Percentiles rank a stretch among this genome's conserved stretches.
Evolutionary conservation across 2,888 invertebrate species (phyloP).

Genomic region (Ceratothoa steindachneri): DNA sequence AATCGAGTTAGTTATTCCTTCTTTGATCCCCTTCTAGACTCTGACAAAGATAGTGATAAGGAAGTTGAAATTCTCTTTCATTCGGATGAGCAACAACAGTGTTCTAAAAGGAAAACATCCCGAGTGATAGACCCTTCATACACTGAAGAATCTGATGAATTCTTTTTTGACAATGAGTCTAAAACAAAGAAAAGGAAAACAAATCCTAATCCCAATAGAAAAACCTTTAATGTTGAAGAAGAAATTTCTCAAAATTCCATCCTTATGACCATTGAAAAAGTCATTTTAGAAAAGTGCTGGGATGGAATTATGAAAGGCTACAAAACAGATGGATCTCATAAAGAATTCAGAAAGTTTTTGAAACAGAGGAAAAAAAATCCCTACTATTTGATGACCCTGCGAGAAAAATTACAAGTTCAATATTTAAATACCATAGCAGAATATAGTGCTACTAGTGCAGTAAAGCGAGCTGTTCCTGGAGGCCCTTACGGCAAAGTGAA

Average conservation of each 20-base stretch:
- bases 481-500: slow-evolving; percentile 49
- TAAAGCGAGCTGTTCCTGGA: slow-evolving; percentile 40
- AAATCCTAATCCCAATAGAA: not conserved
- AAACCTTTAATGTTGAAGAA: slow-evolving; percentile 14
- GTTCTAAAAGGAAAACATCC: not conserved
- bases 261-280: slow-evolving; percentile 48
- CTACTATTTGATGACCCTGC: slow-evolving; percentile 35
- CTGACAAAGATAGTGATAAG: not conserved
- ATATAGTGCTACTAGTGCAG: slow-evolving; percentile 41
- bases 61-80: not conserved
- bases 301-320: slow-evolving; percentile 25
- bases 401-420: slow-evolving; percentile 34
- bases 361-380: slow-evolving; percentile 37
- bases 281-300: slow-evolving; percentile 47
- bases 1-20: not conserved
- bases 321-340: slow-evolving; percentile 40
- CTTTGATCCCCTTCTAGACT: not conserved
- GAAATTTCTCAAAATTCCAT: slow-evolving; percentile 24
- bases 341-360: slow-evolving; percentile 38
- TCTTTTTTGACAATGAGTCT: not conserved
- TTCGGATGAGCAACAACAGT: not conserved
- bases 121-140: not conserved
- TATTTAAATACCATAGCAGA: slow-evolving; percentile 48
- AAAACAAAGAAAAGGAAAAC: not conserved
- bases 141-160: not conserved